Evolutionary conservation across 2,113 vertebrate species (phyloP), one percentile per base, ranked within the genome.

Genomic region (Mormyrus lacerda): DNA sequence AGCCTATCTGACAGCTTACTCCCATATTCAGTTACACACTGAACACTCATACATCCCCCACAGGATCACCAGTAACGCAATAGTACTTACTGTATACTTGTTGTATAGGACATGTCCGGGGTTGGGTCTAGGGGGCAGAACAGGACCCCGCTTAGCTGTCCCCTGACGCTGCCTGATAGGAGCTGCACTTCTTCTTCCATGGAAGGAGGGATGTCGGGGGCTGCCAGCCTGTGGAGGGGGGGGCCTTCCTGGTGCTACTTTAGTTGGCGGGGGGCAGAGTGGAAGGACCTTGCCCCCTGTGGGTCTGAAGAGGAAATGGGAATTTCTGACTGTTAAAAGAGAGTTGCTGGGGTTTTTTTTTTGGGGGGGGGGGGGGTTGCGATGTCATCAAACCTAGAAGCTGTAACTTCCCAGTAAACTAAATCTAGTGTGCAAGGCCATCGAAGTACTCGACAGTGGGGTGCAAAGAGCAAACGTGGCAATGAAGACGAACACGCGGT

Each of bases 61-160:
- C 4, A 61, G 86, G 11, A 17, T 39, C 15, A 19, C 21, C 27
- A 17, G 21, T 31, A 69, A 69, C 61, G 10, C n/a, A 69, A 69
- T 13, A 42, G 19, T 73, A 39, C 94, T 98, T 89, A 99, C 98
- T 88, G 94, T 96, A 92, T 99, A 99, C 91, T 97, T 98, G 93
- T 95, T 98, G 95, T 99, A 99, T 88, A 99, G 97, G 89, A 93
- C 95, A 91, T 99, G 98, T 90, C 98, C 98, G 0, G 97, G 98
- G 88, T 95, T 96, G 91, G 98, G 98, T 90, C 98, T 97, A 39
- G 98, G 97, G 89, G 98, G 98, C 89, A 99, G 96, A 45, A 95
- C 94, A 8, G 96, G 97, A 90, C 96, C 95, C 92, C 95, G 96
- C 93, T 89, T 97, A 39, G 92, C 94, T 91, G 95, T 90, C 86